Conservation (phyloP, 2,888 invertebrate species). For the Eubasilissa splendida region DNA sequence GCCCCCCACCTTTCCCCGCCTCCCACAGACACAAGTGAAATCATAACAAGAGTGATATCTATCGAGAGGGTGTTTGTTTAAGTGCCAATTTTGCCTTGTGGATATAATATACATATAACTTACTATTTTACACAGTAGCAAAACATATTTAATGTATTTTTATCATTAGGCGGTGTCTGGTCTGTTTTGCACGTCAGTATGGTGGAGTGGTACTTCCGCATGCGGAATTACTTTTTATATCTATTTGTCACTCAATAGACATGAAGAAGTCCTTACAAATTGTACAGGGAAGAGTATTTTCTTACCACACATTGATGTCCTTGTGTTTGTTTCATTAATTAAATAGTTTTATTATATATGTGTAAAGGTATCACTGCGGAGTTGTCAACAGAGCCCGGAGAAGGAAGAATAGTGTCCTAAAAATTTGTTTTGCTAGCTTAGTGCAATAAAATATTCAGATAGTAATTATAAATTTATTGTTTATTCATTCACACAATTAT, state of each 20-base stretch:
- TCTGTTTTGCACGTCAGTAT: slow-evolving; percentile 23
- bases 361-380: slow-evolving; percentile 18
- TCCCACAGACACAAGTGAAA: slow-evolving; percentile 60
- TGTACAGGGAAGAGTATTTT: slow-evolving; percentile 43
- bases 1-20: slow-evolving; percentile 53
- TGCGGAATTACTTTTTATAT: slow-evolving; percentile 34
- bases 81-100: slow-evolving; percentile 76
- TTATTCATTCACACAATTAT: slow-evolving; percentile 10
- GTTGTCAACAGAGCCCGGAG: slow-evolving; percentile 15
- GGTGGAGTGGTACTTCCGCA: slow-evolving; percentile 32
- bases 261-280: slow-evolving; percentile 23
- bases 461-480: slow-evolving; percentile 8
- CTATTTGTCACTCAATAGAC: slow-evolving; percentile 4
- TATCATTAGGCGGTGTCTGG: slow-evolving; percentile 52
- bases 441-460: slow-evolving; percentile 39
- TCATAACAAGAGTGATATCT: slow-evolving; percentile 45
- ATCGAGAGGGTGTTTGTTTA: slow-evolving; percentile 59
- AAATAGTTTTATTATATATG: slow-evolving; percentile 14
- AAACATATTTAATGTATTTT: slow-evolving; percentile 54
- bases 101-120: slow-evolving; percentile 69
- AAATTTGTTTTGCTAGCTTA: slow-evolving; percentile 40
- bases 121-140: slow-evolving; percentile 57
- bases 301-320: slow-evolving; percentile 31
- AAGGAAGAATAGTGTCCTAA: slow-evolving; percentile 10
- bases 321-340: slow-evolving; percentile 24